Conservation (phyloP, 2,113 vertebrate genomes). For the Boulengeromyrus knoepffleri region DNA sequence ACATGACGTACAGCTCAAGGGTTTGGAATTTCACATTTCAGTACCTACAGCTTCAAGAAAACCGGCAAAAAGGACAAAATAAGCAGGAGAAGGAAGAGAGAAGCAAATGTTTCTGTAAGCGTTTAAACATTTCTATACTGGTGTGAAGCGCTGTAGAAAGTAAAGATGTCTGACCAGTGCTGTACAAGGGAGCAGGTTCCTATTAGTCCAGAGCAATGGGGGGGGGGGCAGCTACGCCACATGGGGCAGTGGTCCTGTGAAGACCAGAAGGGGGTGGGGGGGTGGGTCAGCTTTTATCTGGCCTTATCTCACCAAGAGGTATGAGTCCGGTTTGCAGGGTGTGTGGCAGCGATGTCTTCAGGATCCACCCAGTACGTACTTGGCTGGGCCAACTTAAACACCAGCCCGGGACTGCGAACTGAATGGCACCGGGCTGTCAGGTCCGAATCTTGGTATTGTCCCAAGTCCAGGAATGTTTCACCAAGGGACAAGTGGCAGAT, state of each 20-base stretch:
- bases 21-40: conserved; percentile 24
- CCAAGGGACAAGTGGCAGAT: background rate
- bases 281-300: background rate
- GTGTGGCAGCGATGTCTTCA: background rate
- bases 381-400: background rate
- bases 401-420: background rate
- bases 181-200: background rate
- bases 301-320: background rate
- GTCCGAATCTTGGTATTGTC: background rate
- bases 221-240: background rate
- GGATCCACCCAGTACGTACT: background rate
- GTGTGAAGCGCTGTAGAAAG: background rate
- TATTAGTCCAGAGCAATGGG: background rate
- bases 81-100: conserved; percentile 8
- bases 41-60: conserved; percentile 29
- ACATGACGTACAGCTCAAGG: conserved; percentile 56
- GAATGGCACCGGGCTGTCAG: background rate
- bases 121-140: conserved; percentile 8
- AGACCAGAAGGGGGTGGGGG: background rate
- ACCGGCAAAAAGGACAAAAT: conserved; percentile 12
- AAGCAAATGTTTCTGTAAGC: conserved; percentile 4
- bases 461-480: background rate
- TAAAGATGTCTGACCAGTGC: background rate
- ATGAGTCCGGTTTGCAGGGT: background rate
- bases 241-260: background rate